Conservation (phyloP, 1,140 invertebrate genomes). For the Ceratina calcarata region DNA sequence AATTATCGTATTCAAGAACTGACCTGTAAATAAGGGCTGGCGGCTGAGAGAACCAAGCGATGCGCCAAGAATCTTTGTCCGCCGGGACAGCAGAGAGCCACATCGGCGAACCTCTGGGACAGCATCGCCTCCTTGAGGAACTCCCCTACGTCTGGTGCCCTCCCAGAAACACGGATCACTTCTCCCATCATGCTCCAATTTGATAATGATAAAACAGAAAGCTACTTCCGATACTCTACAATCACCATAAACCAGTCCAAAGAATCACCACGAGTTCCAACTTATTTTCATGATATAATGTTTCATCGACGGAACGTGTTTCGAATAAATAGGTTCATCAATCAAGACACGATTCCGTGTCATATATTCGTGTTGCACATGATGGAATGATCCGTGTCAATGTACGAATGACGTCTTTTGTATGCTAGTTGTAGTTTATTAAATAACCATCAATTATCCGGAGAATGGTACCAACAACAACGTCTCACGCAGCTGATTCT, state of each 20-base stretch:
- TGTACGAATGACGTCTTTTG: not conserved
- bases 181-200: slow-evolving; percentile 52
- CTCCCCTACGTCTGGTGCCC: slow-evolving; percentile 65
- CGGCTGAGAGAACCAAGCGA: slow-evolving; percentile 73
- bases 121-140: slow-evolving; percentile 72
- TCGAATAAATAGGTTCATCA: not conserved
- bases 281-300: not conserved
- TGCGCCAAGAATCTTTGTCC: slow-evolving; percentile 76
- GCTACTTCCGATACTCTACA: not conserved
- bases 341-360: not conserved
- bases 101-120: slow-evolving; percentile 74
- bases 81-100: slow-evolving; percentile 72
- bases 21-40: slow-evolving; percentile 75
- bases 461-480: not conserved
- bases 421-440: not conserved
- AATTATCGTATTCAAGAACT: slow-evolving; percentile 13
- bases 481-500: not conserved
- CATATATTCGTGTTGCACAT: not conserved
- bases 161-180: slow-evolving; percentile 60
- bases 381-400: not conserved
- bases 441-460: slow-evolving; percentile 4
- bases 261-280: not conserved
- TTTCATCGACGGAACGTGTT: not conserved
- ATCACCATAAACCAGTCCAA: not conserved
- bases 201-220: not conserved